Base-by-base conservation (phyloP, 2,113 vertebrate species). In the Sebastes fasciatus region DNA sequence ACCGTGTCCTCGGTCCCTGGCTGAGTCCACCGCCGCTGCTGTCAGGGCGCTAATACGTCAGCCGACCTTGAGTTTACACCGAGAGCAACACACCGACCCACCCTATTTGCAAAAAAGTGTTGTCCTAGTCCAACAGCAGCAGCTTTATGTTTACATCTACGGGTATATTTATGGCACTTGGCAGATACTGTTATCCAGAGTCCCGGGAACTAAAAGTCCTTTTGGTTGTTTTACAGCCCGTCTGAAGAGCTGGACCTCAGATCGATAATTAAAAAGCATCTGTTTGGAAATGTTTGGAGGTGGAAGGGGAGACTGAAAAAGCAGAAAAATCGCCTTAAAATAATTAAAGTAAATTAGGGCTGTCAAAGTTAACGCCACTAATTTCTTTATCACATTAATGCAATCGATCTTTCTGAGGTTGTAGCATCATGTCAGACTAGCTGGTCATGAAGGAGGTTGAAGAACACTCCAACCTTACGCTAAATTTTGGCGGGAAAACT, bases 61-160 rank as follows among this genome's bases (percentile, higher is more conserved):
- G 45, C 19, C 72, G 83, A 86, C 88, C 86, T 81, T 78, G 68
- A 64, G 60, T 77, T 72, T n/a, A 23, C 52, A 68, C 52, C 1
- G 12, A 42, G 63, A 49, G 66, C 12, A 3, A 43, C 55, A 70
- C 64, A 60, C 55, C 1, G 0, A 77, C 52, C 40, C 54, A 19
- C 26, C 49, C 62, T 8, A 21, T 23, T 52, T 73, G 57, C 34
- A 40, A 58, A 63, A 57, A 61, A 46, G 52, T 34, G 34, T 62
- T 77, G 34, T 52, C 54, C 5, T 57, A 72, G 46, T 73, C 66
- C 60, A 52, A 8, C 66, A 49, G 61, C 40, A 64, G 11, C 26
- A 43, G 48, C 76, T 23, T 65, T 9, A 17, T 40, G 61, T 76
- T 67, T 49, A 55, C 51, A 34, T 55, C 14, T 9, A 13, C 23